phyloP scores from a whole-genome alignment of 2,797 vertebrate species.

The Mormyrus hasselquistii region DNA sequence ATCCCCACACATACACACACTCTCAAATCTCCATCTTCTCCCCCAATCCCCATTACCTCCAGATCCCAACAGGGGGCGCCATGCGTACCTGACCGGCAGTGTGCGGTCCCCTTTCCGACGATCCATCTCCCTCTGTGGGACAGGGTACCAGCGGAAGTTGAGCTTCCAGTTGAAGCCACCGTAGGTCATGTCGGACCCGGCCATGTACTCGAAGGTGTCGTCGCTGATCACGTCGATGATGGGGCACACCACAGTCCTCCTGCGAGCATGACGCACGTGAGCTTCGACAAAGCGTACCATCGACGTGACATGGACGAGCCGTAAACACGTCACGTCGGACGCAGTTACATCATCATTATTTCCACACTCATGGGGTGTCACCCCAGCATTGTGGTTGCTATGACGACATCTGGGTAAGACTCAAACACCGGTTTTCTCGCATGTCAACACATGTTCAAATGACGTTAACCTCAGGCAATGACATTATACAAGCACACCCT shows the following conservation, averaged over 20 bases:
- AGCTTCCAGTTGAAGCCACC: constrained; percentile 98
- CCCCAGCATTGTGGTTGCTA: background rate
- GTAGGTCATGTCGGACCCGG: constrained; percentile 96
- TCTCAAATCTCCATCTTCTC: background rate
- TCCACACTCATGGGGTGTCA: background rate
- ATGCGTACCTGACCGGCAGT: constrained; percentile 76
- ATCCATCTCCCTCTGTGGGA: constrained; percentile 97
- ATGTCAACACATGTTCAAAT: background rate
- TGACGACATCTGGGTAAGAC: background rate
- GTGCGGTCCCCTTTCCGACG: constrained; percentile 94
- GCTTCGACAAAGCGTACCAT: background rate
- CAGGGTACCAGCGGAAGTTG: constrained; percentile 97
- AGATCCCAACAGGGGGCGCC: background rate
- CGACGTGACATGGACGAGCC: background rate
- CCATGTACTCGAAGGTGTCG: constrained; percentile 97
- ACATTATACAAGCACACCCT: background rate
- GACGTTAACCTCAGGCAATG: background rate
- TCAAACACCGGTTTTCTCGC: background rate
- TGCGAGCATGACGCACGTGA: constrained; percentile 30
- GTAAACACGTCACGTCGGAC: background rate
- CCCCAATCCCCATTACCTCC: background rate
- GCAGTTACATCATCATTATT: background rate
- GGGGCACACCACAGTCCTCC: constrained; percentile 78
- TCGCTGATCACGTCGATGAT: constrained; percentile 93
- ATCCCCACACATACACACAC: background rate